Evolutionary conservation across 2,113 vertebrate species (phyloP), one percentile per base, ranked within the genome.

Genomic region (Noctilio leporinus): DNA sequence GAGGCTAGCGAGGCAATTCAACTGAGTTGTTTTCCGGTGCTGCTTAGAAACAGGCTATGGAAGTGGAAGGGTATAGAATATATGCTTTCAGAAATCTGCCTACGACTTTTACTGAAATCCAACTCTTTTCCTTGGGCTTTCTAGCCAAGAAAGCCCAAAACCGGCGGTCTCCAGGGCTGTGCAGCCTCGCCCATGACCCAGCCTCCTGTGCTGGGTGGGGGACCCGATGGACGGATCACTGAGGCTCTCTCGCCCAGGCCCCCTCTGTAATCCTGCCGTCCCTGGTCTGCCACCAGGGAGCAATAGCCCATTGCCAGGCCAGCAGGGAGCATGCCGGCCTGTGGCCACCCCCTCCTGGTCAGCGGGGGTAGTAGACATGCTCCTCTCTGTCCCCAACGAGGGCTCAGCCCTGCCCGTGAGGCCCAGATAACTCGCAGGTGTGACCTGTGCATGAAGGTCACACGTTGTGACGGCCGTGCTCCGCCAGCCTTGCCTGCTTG

Each of bases 361-460:
- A 0, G 33, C 10, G 12, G 0, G 49, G 11, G 38, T 12, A 1
- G 16, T 0, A 26, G 22, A 3, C 53, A 33, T 8, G 4, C 2
- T 2, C 47, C 1, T 22, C 0, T 2, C 33, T 1, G 3, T 20
- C 15, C 19, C 10, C 20, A 28, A 20, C 28, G 51, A 7, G 51
- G 6, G 1, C 30, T 0, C 1, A n/a, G 47, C n/a, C 17, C 19
- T 7, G 65, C 4, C 22, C 1, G 2, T 3, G 40, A 28, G 76
- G 47, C 47, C n/a, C 26, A 0, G 33, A 47, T 0, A 3, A 6
- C 1, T 0, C 3, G 9, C 49, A 3, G 15, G 19, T 3, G 20
- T 2, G 16, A 9, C 22, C 65, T 22, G 10, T 10, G 10, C 20
- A 5, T 10, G 7, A 35, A 19, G n/a, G 62, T 3, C 62, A 17